Conservation (phyloP, 2,797 vertebrate species). For the Tympanoctomys barrerae region DNA sequence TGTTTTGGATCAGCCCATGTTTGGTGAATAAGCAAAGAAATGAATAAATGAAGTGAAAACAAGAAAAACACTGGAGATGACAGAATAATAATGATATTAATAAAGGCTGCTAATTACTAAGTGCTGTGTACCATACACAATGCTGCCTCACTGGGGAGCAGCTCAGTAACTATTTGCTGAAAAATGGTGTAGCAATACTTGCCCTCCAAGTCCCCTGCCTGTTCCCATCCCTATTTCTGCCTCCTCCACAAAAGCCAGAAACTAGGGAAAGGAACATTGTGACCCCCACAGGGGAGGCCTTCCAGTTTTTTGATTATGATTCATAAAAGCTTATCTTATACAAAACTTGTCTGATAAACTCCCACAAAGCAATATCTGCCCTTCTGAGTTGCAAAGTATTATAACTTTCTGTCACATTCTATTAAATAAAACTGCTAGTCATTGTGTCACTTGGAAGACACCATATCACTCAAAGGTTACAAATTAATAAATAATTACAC, state of each 20-base stretch:
- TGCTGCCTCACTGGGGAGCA: not conserved
- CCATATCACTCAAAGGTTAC: not conserved
- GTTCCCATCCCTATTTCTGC: not conserved
- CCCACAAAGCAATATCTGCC: not conserved
- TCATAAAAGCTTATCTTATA: not conserved
- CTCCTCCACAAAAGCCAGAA: not conserved
- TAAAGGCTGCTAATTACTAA: not conserved
- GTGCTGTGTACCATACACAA: not conserved
- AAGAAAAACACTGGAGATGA: not conserved
- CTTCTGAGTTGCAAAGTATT: not conserved
- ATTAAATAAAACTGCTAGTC: not conserved
- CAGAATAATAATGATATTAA: not conserved
- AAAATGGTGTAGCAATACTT: not conserved
- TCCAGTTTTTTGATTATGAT: not conserved
- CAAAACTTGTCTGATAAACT: not conserved
- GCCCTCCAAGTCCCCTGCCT: not conserved
- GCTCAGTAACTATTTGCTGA: not conserved
- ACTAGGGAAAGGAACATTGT: not conserved
- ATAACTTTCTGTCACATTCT: not conserved
- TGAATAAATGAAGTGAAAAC: not conserved
- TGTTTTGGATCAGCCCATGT: not conserved
- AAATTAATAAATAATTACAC: not conserved
- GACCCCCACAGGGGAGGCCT: not conserved
- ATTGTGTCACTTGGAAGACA: not conserved
- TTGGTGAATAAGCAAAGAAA: not conserved